These are phyloP conservation scores for Linurgus olivaceus DNA, from an alignment of 2,797 vertebrate genomes.

Conservation along the genomic window DNA sequence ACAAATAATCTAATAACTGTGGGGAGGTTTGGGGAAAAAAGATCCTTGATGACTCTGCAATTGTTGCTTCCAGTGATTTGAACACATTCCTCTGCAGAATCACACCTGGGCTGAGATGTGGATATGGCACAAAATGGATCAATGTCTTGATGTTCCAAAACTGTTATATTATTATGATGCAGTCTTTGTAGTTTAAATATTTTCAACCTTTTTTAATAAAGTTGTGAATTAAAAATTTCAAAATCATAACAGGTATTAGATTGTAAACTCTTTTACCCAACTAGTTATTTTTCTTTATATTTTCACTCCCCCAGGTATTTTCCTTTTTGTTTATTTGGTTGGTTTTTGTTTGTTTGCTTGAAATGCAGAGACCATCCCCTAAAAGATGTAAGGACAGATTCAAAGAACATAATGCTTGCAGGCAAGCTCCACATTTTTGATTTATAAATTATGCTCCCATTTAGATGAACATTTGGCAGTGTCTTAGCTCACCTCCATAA, in stretches of 20 bases:
- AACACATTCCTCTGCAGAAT: not conserved
- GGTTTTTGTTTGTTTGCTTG: not conserved
- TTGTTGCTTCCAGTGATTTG: not conserved
- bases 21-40: not conserved
- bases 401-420: not conserved
- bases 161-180: not conserved
- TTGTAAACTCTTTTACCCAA: not conserved
- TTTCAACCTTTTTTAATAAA: not conserved
- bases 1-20: not conserved
- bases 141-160: not conserved
- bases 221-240: not conserved
- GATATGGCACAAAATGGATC: not conserved
- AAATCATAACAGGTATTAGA: not conserved
- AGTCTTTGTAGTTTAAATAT: not conserved
- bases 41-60: not conserved
- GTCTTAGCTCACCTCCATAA: not conserved
- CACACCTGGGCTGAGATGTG: rapidly evolving
- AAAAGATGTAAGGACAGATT: not conserved
- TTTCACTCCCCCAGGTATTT: not conserved
- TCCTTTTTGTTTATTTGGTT: not conserved
- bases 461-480: not conserved
- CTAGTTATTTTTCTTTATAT: not conserved
- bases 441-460: not conserved
- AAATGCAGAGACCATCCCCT: not conserved
- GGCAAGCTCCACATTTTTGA: not conserved